These are phyloP conservation scores for Heterodera schachtii DNA, from an alignment of 1,140 invertebrate genomes.

Conservation along the genomic window DNA sequence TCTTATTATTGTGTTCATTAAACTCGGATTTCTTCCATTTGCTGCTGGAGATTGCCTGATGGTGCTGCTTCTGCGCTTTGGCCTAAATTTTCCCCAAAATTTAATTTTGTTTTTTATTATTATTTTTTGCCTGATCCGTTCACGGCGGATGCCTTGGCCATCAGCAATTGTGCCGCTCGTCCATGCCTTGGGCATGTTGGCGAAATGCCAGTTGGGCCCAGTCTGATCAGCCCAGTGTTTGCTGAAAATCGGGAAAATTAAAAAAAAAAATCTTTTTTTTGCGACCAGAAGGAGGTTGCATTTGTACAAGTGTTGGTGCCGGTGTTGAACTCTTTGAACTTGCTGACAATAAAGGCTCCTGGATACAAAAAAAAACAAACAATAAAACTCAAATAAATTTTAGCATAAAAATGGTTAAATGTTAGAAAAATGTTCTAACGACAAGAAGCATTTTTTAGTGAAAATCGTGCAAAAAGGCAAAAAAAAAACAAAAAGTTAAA, in stretches of 20 bases:
- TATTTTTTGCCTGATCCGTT: not conserved
- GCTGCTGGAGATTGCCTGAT: not conserved
- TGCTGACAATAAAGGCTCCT: conserved; percentile 60
- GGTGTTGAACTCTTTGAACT: conserved; percentile 58
- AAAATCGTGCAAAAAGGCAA: conserved; percentile 17
- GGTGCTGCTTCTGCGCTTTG: not conserved
- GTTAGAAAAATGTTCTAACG: not conserved
- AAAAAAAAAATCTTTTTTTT: not conserved
- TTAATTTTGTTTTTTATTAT: not conserved
- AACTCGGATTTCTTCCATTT: conserved; percentile 62
- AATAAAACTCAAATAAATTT: conserved; percentile 19
- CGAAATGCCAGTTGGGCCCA: conserved; percentile 51
- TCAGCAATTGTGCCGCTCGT: conserved; percentile 56
- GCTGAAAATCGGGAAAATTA: not conserved
- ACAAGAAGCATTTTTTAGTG: too few species aligned
- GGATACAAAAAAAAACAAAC: not conserved
- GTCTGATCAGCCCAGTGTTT: conserved; percentile 26
- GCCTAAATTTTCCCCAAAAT: not conserved
- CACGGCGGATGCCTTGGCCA: conserved; percentile 29
- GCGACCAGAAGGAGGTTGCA: conserved; percentile 12
- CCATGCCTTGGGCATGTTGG: conserved; percentile 64
- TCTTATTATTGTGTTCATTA: conserved; percentile 15
- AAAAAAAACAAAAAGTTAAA: not conserved
- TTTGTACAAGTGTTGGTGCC: conserved; percentile 33
- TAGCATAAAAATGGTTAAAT: not conserved